Base-by-base conservation (phyloP, 1,140 invertebrate species). In the Microplitis mediator region DNA sequence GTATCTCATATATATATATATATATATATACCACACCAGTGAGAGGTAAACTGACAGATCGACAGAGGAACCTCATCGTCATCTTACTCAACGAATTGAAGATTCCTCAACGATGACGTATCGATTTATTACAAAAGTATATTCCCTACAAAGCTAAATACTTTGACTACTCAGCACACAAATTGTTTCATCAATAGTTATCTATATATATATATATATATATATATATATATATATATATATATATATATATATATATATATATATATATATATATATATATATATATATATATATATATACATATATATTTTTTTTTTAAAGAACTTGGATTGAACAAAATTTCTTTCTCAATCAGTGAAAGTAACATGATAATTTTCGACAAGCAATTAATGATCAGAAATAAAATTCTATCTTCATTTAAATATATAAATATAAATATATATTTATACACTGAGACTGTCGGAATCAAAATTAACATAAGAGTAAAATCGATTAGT, bases 61-160 rank as follows among this genome's bases (percentile, higher is more conserved):
- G 50, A 71, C 60, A 63, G 63, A 45, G 58, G 50, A 61, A 71
- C 45, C 51, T 52, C 69, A 50, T 71, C 45, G 69, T 71, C 69
- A 71, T 71, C 60, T 50, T 62, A 31, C 32, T 61, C 61, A 45
- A 71, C 58, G 31, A 32, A 45, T 63, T 23, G 14, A 45, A 11
- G 34, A 63, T 71, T 63, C 69, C 60, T 45, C 8, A 35, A 50
- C 62, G 32, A 60, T 71, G 61, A 71, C 60, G 61, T 71, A 60
- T 63, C 60, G 58, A 71, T 71, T 63, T 71, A 45, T 45, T 54
- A 54, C 13, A 54, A 45, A 45, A 45, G 11, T 45, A 11, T 9
- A 45, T 45, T 45, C 8, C 5, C 39, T 45, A 54, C n/a, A 13
- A 14, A 54, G 13, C 5, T 54, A 54, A n/a, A 54, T 54, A 54